A percentile compares a stretch with the other conserved stretches of the same genome.
These are phyloP conservation scores for Hyles euphorbiae DNA, from an alignment of 1,140 invertebrate species.

Conservation along the genomic window DNA sequence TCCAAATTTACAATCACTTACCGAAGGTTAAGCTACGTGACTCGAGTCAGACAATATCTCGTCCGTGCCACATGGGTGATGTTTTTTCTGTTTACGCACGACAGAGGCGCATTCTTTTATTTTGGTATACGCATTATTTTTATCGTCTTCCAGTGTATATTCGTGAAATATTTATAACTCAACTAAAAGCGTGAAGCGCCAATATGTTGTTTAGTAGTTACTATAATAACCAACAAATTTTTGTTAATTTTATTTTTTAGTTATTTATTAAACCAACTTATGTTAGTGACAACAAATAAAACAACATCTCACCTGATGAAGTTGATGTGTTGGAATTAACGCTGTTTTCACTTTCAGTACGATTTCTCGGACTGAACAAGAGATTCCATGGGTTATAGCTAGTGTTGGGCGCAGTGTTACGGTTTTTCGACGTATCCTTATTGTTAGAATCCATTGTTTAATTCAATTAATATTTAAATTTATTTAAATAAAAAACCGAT, in stretches of 20 bases:
- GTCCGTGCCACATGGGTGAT: not conserved
- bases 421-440: conserved; percentile 38
- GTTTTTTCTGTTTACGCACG: conserved; percentile 4
- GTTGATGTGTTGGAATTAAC: conserved; percentile 41
- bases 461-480: not conserved
- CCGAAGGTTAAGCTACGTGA: conserved; percentile 8
- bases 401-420: conserved; percentile 31
- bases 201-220: no score
- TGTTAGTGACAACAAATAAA: no score
- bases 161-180: no score
- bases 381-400: conserved; percentile 63
- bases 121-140: no score
- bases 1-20: not conserved
- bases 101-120: conserved; percentile 1
- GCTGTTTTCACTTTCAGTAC: conserved; percentile 64
- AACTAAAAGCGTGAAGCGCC: no score
- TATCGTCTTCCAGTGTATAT: no score
- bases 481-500: conserved; percentile 13
- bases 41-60: conserved; percentile 3
- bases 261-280: no score
- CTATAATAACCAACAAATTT: no score
- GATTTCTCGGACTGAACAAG: conserved; percentile 51
- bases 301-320: conserved; percentile 18
- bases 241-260: no score
- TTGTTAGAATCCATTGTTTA: conserved; percentile 48